Evolutionary conservation across 2,888 invertebrate species (phyloP), one percentile per base, ranked within the genome.

Genomic region (Oscheius sp.): DNA sequence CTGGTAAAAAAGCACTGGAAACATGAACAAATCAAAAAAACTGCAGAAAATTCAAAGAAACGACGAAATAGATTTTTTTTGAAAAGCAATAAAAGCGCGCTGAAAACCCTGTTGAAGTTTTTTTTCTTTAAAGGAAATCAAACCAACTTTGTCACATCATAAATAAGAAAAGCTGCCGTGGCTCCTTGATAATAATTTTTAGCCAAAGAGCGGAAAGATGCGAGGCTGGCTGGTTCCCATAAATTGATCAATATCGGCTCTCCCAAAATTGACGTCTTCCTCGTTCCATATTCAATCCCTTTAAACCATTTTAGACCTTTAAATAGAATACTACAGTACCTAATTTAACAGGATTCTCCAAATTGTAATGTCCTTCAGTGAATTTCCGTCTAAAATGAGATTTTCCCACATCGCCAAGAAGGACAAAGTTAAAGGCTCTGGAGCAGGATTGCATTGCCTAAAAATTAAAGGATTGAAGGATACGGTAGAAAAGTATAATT

Each of bases 131-230:
- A n/a, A n/a, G n/a, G n/a, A n/a, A n/a, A n/a, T n/a, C n/a, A n/a
- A n/a, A n/a, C n/a, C n/a, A n/a, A 63, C 63, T 63, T 63, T 12
- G 45, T 45, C 13, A 21, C 27, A 35, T 66, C 66, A 12, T 49
- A 66, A 12, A 66, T 66, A 1, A 66, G 35, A 18, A 66, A 66
- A n/a, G 52, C 49, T 16, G 52, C 66, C 6, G 66, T 52, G 16
- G 66, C 66, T 29, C 66, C 66, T 9, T 66, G 66, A 35, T 66
- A 66, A 21, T 66, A 66, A 25, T 49, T 66, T 52, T 52, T 66
- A 9, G 49, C 29, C 52, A 66, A 18, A 0, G 66, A 66, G n/a
- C 66, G 66, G 52, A 66, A 66, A 13, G 66, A 66, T 9, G 49
- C 66, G n/a, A 66, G 29, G 25, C 66, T 66, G 9, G 66, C 66